These are phyloP conservation scores for Schizopygopsis pylzovi DNA, from an alignment of 2,797 vertebrate genomes.

Conservation along the genomic window DNA sequence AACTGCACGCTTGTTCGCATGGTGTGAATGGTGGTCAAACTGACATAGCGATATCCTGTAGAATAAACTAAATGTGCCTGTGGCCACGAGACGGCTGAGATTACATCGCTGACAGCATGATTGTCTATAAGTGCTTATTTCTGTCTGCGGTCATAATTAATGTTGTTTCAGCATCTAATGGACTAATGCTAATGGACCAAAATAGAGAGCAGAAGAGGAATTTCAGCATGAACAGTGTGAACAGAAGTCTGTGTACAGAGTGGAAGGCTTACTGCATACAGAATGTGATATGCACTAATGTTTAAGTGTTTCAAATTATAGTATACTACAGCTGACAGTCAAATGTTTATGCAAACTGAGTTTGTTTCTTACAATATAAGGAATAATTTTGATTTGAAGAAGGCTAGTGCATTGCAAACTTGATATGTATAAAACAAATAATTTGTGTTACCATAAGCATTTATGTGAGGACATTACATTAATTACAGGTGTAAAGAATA, in stretches of 20 bases:
- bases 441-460: not conserved
- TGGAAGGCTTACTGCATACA: not conserved
- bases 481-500: not conserved
- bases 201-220: conserved; percentile 18
- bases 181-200: conserved; percentile 11
- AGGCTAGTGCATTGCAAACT: not conserved
- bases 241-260: conserved; percentile 1
- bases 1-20: not conserved
- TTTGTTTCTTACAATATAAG: not conserved
- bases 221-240: conserved; percentile 29
- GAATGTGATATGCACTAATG: not conserved
- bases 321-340: not conserved
- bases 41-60: not conserved
- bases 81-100: conserved; percentile 29
- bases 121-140: conserved; percentile 47
- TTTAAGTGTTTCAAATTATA: not conserved
- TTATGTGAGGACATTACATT: not conserved
- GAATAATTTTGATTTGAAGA: too few relatives aligned
- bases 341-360: not conserved
- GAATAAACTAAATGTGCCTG: conserved; percentile 9
- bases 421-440: not conserved
- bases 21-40: conserved; percentile 2
- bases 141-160: conserved; percentile 52
- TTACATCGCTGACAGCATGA: conserved; percentile 45
- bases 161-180: conserved; percentile 31